A percentile compares a stretch with the other conserved stretches of the same genome.
These are phyloP conservation scores for Datnioides undecimradiatus DNA, from an alignment of 2,113 vertebrate genomes.

Conservation along the genomic window DNA sequence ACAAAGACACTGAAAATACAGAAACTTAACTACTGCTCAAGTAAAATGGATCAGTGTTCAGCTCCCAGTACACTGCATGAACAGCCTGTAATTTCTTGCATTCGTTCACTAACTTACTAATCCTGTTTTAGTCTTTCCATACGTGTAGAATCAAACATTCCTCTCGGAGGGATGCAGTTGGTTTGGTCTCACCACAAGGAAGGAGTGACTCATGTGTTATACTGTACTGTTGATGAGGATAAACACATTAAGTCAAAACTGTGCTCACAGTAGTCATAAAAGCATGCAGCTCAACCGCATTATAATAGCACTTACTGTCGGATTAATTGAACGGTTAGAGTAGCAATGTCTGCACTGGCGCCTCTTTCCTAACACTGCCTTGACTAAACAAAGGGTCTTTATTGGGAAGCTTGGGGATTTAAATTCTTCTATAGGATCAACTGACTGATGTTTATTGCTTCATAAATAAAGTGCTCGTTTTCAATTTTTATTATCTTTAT, in stretches of 20 bases:
- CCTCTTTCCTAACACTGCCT: conserved; percentile 38
- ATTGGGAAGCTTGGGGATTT: conserved; percentile 36
- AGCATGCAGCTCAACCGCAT: conserved; percentile 24
- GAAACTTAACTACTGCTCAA: neutral
- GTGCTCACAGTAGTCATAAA: conserved; percentile 36
- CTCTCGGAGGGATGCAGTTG: conserved; percentile 1
- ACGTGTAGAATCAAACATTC: conserved; percentile 37
- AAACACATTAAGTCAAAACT: conserved; percentile 30
- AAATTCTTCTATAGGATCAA: conserved; percentile 21
- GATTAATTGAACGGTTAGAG: conserved; percentile 39
- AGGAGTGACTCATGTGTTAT: conserved; percentile 43
- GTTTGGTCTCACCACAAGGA: conserved; percentile 49
- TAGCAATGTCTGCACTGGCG: conserved; percentile 29
- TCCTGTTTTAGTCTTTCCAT: conserved; percentile 15
- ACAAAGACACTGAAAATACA: neutral
- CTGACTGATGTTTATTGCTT: conserved; percentile 18
- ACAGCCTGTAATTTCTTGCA: conserved; percentile 38
- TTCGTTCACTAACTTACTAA: conserved; percentile 35
- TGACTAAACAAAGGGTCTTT: conserved; percentile 60
- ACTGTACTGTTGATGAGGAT: conserved; percentile 28
- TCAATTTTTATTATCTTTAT: neutral
- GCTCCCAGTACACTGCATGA: neutral
- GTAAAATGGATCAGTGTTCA: conserved; percentile 27
- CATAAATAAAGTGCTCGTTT: conserved; percentile 7
- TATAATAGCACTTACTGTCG: conserved; percentile 32